Evolutionary conservation across 2,797 vertebrate genomes (phyloP).

Genomic region (Erpetoichthys calabaricus): DNA sequence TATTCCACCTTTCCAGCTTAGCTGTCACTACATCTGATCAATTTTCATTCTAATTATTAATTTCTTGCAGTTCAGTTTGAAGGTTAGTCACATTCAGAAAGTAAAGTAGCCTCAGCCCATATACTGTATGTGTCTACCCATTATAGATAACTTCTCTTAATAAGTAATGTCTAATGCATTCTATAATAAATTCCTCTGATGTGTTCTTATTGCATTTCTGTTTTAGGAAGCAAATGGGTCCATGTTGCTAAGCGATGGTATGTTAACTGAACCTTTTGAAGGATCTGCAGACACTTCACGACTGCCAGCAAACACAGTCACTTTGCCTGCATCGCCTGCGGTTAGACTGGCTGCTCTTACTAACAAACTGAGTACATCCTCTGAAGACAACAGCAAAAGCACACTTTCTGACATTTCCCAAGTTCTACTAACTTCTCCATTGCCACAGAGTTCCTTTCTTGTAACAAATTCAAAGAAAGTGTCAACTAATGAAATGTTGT

Average conservation of each 20-base stretch:
- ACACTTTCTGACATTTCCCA: slow-evolving; percentile 17
- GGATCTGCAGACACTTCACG: slow-evolving; percentile 57
- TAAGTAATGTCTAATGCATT: too few relatives aligned
- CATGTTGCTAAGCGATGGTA: slow-evolving; percentile 25
- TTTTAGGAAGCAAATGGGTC: slow-evolving; percentile 46
- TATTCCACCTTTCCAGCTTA: too few relatives aligned
- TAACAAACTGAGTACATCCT: slow-evolving; percentile 24
- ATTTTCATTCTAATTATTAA: too few relatives aligned
- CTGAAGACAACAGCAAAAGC: slow-evolving; percentile 16
- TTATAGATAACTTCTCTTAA: too few relatives aligned
- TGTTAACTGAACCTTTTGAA: slow-evolving; percentile 42
- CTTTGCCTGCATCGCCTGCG: slow-evolving; percentile 24
- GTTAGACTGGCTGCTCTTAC: slow-evolving; percentile 25
- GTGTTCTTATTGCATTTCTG: neutral
- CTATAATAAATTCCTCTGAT: too few relatives aligned
- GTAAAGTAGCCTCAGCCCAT: too few relatives aligned
- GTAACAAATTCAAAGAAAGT: slow-evolving; percentile 24
- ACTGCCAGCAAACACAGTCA: slow-evolving; percentile 42
- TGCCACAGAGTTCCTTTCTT: slow-evolving; percentile 18
- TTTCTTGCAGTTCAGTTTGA: too few relatives aligned
- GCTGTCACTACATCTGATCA: too few relatives aligned
- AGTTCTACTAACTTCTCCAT: slow-evolving; percentile 8
- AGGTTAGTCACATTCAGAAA: too few relatives aligned
- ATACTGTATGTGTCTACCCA: too few relatives aligned
- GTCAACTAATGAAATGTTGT: neutral